Evolutionary conservation across 2,113 vertebrate species (phyloP).

Genomic region (Pampusana beccarii): DNA sequence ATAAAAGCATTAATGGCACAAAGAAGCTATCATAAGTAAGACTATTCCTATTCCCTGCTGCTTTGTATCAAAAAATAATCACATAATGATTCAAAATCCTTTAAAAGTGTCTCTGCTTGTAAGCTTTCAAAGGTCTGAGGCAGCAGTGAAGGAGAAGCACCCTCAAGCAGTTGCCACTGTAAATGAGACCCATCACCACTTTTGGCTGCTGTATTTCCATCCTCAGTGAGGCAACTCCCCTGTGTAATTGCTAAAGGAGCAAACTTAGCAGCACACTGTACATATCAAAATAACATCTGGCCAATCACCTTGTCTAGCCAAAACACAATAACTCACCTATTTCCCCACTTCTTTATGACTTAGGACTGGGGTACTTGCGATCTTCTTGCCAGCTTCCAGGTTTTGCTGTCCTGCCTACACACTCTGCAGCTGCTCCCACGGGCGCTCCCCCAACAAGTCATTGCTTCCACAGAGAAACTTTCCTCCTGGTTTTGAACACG

Average conservation of each 20-base stretch:
- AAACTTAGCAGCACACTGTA: neutral
- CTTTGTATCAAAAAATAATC: neutral
- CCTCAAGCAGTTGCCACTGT: fast-evolving
- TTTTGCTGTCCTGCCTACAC: neutral
- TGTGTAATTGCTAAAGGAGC: fast-evolving
- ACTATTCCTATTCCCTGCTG: neutral
- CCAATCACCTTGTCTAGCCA: neutral
- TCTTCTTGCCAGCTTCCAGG: neutral
- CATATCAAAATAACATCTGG: fast-evolving
- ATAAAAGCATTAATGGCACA: neutral
- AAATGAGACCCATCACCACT: fast-evolving
- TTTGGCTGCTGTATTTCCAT: fast-evolving
- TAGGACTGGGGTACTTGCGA: neutral
- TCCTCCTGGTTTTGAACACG: neutral
- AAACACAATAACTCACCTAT: neutral
- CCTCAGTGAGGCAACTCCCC: neutral
- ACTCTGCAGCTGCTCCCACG: neutral
- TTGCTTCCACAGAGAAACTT: neutral
- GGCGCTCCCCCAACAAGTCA: neutral
- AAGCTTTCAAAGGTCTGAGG: neutral
- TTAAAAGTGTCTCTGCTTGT: neutral
- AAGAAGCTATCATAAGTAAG: neutral
- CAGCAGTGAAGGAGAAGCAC: neutral
- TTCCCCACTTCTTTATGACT: neutral
- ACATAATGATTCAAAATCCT: neutral